Evolutionary conservation across 2,888 invertebrate genomes (phyloP).

Genomic region (Apamea monoglypha): DNA sequence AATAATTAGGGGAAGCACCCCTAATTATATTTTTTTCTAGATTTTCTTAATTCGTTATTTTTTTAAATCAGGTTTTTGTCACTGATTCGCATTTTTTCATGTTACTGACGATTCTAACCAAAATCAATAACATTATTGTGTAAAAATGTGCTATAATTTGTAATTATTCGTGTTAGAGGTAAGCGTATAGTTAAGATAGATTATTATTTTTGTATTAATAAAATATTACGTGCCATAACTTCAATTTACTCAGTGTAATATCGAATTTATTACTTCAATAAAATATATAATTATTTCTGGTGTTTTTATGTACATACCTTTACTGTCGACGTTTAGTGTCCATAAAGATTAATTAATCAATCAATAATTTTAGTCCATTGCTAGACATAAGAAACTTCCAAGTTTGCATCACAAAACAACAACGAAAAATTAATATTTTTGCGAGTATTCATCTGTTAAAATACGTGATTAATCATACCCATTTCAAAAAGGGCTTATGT

Average conservation of each 20-base stretch:
- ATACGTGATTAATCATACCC: not conserved
- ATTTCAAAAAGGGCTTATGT: not conserved
- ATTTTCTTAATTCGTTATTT: not conserved
- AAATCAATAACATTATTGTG: not conserved
- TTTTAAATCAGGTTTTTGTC: not conserved
- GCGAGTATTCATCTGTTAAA: not conserved
- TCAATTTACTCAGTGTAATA: slow-evolving; percentile 46
- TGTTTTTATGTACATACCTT: not conserved
- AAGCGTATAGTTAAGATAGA: slow-evolving; percentile 3
- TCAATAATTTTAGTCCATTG: not conserved
- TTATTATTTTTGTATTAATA: not conserved
- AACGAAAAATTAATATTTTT: not conserved
- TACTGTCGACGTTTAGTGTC: not conserved
- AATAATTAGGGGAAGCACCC: no score
- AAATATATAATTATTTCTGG: not conserved
- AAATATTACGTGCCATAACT: slow-evolving; percentile 53
- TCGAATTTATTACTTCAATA: slow-evolving; percentile 49
- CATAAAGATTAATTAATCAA: no score
- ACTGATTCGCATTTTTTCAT: not conserved
- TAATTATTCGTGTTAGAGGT: slow-evolving; percentile 14
- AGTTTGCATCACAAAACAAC: not conserved
- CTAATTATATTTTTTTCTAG: not conserved
- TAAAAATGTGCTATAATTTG: slow-evolving; percentile 1
- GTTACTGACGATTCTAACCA: not conserved
- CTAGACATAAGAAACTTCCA: not conserved